Evolutionary conservation across 64 coral and sea anemone genomes (phyloP).

Genomic region (Montipora sp.): DNA sequence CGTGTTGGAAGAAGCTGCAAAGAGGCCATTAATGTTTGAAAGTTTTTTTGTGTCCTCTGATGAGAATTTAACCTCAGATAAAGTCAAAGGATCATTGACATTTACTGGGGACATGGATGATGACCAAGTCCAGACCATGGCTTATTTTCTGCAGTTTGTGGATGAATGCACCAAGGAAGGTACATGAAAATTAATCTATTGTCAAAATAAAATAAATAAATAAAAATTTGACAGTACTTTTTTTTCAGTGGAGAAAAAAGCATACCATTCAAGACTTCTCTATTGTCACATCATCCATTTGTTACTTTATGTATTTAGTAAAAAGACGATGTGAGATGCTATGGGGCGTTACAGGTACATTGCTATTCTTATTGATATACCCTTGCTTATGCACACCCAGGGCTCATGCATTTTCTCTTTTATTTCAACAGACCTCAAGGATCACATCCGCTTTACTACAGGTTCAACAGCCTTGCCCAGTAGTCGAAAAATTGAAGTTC

Average conservation of each 20-base stretch:
- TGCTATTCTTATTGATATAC: background rate
- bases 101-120: background rate
- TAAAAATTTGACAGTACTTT: too few species aligned
- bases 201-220: too few species aligned
- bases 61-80: background rate
- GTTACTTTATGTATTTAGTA: background rate
- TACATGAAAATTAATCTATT: background rate
- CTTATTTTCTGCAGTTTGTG: constrained; percentile 53
- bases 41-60: constrained; percentile 1
- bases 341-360: background rate
- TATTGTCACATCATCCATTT: background rate
- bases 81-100: constrained; percentile 16
- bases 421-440: too few species aligned
- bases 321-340: background rate
- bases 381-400: background rate
- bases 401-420: background rate
- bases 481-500: too few species aligned
- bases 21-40: constrained; percentile 50
- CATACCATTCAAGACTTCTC: background rate
- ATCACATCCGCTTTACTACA: too few species aligned
- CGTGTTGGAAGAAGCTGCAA: constrained; percentile 29
- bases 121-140: constrained; percentile 18
- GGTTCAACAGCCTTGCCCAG: too few species aligned
- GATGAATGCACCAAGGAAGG: constrained; percentile 26
- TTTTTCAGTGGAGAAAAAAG: too few species aligned